Base-by-base conservation (phyloP, 2,113 vertebrate genomes). In the Cricetomys ansorgei region DNA sequence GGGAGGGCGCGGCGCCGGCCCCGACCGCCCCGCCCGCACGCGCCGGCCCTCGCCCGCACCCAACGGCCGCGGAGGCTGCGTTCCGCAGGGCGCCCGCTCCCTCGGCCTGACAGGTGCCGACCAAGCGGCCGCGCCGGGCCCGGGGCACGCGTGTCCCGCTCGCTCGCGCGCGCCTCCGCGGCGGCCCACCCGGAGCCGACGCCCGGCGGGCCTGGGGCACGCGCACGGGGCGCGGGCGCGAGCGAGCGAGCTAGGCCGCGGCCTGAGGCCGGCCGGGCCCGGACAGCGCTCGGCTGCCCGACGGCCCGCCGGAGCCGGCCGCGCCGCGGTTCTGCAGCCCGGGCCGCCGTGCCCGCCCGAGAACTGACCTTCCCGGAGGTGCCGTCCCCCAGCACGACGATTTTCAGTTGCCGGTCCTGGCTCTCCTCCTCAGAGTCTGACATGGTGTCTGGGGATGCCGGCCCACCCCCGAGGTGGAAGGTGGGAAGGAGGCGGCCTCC, bases 361-460 rank as follows among this genome's bases (percentile, higher is more conserved):
- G 94, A 97, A 98, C 99, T 99, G 98, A 99, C 99, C 99, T 99
- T 99, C 97, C 99, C 99, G 88, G 99, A 99, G 85, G 99, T 99
- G 96, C 99, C 99, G 98, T 99, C 99, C 97, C 99, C 99, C 96
- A 99, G 97, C 93, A 99, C 98, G 90, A 99, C 99, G 76, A 99
- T 98, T 97, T 99, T 99, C 43, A 99, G 99, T 98, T 99, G 99
- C 97, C 98, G 98, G 98, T 99, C 99, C 97, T 99, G 99, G 97
- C 99, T 99, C 96, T 99, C 99, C 94, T 99, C 99, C 98, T 99
- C 99, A 1, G 99, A 99, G 98, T 99, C 99, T 96, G 99, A 99
- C 99, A 99, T 99, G 97, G 65, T 97, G 96, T 75, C 89, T 87
- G 40, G 16, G 57, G 87, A 89, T 59, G 59, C 88, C 13, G 94